Percentiles rank a stretch among this genome's conserved stretches.
Evolutionary conservation across 1,140 invertebrate species (phyloP).

Genomic region (Drosophila pruinosa): DNA sequence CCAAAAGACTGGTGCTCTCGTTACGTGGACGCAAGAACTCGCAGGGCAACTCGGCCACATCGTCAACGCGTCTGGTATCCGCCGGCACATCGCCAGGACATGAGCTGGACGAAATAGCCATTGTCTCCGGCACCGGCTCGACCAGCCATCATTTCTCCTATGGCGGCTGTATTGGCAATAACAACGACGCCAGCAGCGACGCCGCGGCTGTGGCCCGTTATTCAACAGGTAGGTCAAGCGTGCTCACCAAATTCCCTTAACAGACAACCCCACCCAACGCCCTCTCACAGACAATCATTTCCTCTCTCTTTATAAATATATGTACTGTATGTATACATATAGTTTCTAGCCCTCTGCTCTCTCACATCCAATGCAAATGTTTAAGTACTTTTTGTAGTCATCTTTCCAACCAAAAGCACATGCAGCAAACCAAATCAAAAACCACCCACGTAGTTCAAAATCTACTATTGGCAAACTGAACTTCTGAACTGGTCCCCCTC

Average conservation of each 20-base stretch:
- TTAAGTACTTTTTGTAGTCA: conserved; percentile 21
- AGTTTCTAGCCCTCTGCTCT: background rate
- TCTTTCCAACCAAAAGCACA: conserved; percentile 10
- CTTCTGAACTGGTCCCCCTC: background rate
- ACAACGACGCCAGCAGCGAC: conserved; percentile 82
- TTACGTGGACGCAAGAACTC: conserved; percentile 85
- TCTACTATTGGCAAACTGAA: conserved; percentile 21
- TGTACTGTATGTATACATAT: background rate
- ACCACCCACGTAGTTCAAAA: background rate
- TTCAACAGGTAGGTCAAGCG: conserved; percentile 85
- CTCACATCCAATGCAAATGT: conserved; percentile 8
- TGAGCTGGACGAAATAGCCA: conserved; percentile 90
- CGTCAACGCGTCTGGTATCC: conserved; percentile 83
- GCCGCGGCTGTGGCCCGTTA: conserved; percentile 84
- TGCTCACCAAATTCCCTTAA: background rate
- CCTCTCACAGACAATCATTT: background rate
- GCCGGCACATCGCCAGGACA: conserved; percentile 85
- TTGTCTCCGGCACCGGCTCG: conserved; percentile 86
- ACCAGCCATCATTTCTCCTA: conserved; percentile 86
- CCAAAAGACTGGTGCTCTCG: conserved; percentile 88
- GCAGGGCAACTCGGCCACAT: conserved; percentile 82
- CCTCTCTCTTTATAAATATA: background rate
- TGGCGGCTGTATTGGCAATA: conserved; percentile 83
- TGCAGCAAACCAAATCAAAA: conserved; percentile 12
- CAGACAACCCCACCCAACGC: no score